Conservation (phyloP, 2,888 invertebrate genomes). For the Himalopsyche tibetana region DNA sequence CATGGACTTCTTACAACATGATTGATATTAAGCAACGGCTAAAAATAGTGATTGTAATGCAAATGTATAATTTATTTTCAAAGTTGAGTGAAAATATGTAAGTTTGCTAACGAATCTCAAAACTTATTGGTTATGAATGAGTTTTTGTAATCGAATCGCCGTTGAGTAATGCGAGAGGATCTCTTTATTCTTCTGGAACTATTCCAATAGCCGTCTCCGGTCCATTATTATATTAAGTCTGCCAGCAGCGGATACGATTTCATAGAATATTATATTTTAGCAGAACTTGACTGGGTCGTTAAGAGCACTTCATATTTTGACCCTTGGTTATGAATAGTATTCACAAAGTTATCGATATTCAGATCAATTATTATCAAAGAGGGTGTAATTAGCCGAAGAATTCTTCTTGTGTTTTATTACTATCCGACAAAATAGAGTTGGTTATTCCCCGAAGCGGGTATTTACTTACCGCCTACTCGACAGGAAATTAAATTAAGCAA, state of each 20-base stretch:
- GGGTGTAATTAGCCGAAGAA: conserved; percentile 6
- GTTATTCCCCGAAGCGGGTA: not conserved
- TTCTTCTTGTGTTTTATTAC: not conserved
- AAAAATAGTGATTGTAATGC: too few relatives aligned
- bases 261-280: conserved; percentile 18
- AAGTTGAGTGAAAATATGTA: not conserved
- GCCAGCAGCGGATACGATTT: conserved; percentile 15
- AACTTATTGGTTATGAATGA: conserved; percentile 28
- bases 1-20: too few relatives aligned
- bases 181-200: conserved; percentile 26
- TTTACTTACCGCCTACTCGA: not conserved
- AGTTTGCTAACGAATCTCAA: not conserved
- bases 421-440: not conserved
- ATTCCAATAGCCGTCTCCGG: conserved; percentile 9
- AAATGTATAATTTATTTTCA: not conserved
- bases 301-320: conserved; percentile 16
- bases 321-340: conserved; percentile 26
- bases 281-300: conserved; percentile 30
- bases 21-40: too few relatives aligned
- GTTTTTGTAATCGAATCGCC: conserved; percentile 25
- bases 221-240: conserved; percentile 16
- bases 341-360: conserved; percentile 34
- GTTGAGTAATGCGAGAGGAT: conserved; percentile 13
- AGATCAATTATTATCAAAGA: conserved; percentile 22
- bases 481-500: too few relatives aligned